A percentile compares a stretch with the other conserved stretches of the same genome.
phyloP scores from a whole-genome alignment of 2,113 vertebrate genomes.

The Shinisaurus crocodilurus region DNA sequence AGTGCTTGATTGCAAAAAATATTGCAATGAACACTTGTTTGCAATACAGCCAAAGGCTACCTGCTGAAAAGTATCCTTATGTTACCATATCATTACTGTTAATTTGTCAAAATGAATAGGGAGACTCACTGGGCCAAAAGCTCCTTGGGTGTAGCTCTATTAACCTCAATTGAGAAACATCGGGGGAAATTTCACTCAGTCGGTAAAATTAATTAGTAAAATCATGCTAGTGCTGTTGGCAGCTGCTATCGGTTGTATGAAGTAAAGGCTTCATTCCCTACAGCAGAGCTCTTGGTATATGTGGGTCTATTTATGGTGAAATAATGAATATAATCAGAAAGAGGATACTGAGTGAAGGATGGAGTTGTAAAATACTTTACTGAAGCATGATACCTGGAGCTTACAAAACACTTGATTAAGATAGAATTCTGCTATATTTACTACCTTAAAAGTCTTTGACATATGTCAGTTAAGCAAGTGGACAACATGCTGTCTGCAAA shows the following conservation, averaged over 20 bases:
- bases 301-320: conserved; percentile 13
- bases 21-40: conserved; percentile 19
- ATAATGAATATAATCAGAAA: neutral
- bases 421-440: neutral
- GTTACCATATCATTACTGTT: conserved; percentile 21
- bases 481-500: neutral
- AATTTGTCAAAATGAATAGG: conserved; percentile 46
- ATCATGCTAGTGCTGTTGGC: conserved; percentile 10
- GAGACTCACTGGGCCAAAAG: conserved; percentile 23
- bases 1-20: conserved; percentile 1
- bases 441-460: neutral
- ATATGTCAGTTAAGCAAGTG: neutral
- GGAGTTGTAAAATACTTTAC: neutral
- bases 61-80: conserved; percentile 6
- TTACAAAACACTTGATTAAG: neutral
- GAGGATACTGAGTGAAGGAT: neutral
- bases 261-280: conserved; percentile 19
- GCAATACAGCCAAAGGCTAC: conserved; percentile 40
- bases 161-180: conserved; percentile 30
- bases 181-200: conserved; percentile 32
- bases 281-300: neutral
- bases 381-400: neutral
- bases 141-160: neutral
- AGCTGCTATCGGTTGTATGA: conserved; percentile 10
- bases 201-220: conserved; percentile 49